A percentile compares a stretch with the other conserved stretches of the same genome.
These are phyloP conservation scores for Drosophila seguyi DNA, from an alignment of 1,140 invertebrate genomes.

Conservation along the genomic window DNA sequence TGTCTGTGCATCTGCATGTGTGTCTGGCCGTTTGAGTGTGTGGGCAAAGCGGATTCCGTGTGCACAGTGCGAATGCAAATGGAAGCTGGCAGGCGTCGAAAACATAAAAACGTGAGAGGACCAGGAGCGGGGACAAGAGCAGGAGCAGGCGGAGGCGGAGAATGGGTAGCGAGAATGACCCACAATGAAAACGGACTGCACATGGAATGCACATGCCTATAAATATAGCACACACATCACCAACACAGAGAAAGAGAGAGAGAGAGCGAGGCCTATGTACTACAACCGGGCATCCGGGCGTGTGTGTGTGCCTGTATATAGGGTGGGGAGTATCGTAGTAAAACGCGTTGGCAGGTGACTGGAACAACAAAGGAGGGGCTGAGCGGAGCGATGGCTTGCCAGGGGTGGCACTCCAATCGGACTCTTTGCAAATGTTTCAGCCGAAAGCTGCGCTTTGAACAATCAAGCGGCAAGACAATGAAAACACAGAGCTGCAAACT, in stretches of 20 bases:
- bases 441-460: slow-evolving; percentile 80
- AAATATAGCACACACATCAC: slow-evolving; percentile 61
- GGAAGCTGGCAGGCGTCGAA: slow-evolving; percentile 63
- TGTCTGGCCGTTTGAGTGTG: slow-evolving; percentile 22
- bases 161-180: slow-evolving; percentile 71
- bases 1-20: slow-evolving; percentile 20
- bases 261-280: slow-evolving; percentile 52
- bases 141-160: slow-evolving; percentile 33
- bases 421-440: slow-evolving; percentile 77
- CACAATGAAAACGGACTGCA: slow-evolving; percentile 77
- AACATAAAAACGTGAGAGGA: slow-evolving; percentile 66
- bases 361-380: slow-evolving; percentile 14
- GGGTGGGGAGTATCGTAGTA: slow-evolving; percentile 56
- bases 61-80: slow-evolving; percentile 62
- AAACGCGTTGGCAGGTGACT: slow-evolving; percentile 68
- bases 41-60: slow-evolving; percentile 74
- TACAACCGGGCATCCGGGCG: slow-evolving; percentile 13
- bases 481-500: slow-evolving; percentile 50
- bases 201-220: slow-evolving; percentile 61
- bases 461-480: slow-evolving; percentile 77
- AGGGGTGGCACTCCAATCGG: slow-evolving; percentile 49
- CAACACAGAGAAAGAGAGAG: slow-evolving; percentile 5
- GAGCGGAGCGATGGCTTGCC: neutral
- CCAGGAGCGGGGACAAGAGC: slow-evolving; percentile 1
- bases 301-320: slow-evolving; percentile 14